Conservation (phyloP, 2,797 vertebrate genomes). For the Hemitrygon akajei region DNA sequence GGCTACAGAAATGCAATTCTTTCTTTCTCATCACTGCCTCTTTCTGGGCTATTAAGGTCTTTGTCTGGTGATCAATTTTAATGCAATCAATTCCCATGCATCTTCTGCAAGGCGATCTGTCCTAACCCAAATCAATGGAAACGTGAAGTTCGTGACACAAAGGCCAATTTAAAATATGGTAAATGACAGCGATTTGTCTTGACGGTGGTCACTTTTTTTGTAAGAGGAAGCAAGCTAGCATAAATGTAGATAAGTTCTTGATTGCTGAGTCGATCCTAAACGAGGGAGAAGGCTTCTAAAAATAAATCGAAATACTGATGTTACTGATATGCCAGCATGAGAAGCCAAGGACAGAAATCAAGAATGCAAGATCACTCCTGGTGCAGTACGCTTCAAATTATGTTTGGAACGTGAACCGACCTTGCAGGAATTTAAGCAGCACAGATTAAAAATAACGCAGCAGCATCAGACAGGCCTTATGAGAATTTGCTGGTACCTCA, state of each 20-base stretch:
- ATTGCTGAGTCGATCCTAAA: not conserved
- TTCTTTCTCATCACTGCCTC: not conserved
- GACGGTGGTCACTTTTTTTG: not conserved
- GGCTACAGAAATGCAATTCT: too few relatives aligned
- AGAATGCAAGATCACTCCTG: not conserved
- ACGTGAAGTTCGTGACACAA: not conserved
- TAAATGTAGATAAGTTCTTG: not conserved
- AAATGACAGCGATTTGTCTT: not conserved
- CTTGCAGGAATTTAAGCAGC: slow-evolving; percentile 5
- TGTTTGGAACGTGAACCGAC: not conserved
- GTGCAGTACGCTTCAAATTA: not conserved
- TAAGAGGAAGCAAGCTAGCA: not conserved
- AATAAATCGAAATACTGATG: not conserved
- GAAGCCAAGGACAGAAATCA: not conserved
- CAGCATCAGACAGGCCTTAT: not conserved
- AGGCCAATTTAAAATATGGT: not conserved
- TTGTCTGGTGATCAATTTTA: not conserved
- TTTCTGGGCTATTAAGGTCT: not conserved
- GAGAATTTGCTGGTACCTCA: not conserved
- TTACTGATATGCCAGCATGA: not conserved
- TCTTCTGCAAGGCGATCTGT: not conserved
- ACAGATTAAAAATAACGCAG: not conserved
- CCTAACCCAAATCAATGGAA: not conserved
- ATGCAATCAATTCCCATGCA: not conserved
- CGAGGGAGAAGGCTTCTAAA: not conserved